phyloP scores from a whole-genome alignment of 2,888 invertebrate species.

The Morinoia aosen region DNA sequence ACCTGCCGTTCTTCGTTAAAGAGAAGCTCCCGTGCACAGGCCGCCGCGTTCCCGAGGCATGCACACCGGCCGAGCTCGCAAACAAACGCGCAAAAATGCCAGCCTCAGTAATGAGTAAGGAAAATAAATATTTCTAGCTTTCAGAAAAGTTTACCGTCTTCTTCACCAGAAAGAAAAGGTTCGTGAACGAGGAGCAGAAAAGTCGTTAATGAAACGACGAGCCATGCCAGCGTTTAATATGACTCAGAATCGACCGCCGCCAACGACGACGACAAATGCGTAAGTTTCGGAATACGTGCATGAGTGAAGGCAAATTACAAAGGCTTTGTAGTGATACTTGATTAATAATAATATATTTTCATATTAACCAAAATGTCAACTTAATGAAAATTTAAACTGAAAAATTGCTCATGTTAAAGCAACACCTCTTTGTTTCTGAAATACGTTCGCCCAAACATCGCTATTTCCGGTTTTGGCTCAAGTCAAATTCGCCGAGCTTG shows the following conservation, averaged over 20 bases:
- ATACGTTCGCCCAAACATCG: background rate
- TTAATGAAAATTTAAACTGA: background rate
- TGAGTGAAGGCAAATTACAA: background rate
- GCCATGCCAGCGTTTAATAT: conserved; percentile 14
- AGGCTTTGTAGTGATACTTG: background rate
- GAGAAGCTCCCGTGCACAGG: background rate
- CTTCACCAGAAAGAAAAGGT: conserved; percentile 13
- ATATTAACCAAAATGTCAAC: background rate
- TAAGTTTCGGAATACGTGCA: background rate
- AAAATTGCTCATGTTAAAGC: background rate
- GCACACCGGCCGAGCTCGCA: background rate
- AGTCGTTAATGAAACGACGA: conserved; percentile 45
- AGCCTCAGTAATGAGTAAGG: conserved; percentile 34
- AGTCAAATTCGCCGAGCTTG: background rate
- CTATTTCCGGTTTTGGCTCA: background rate
- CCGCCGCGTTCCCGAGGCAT: background rate
- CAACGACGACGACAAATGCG: background rate
- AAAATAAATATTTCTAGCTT: conserved; percentile 39
- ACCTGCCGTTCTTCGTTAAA: background rate
- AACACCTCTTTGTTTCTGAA: background rate
- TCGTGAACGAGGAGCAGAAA: conserved; percentile 34
- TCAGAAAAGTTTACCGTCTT: background rate
- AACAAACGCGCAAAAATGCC: conserved; percentile 27
- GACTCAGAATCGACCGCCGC: background rate
- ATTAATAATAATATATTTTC: background rate